phyloP scores from a whole-genome alignment of 2,113 vertebrate genomes.

The Pelmatolapia mariae region DNA sequence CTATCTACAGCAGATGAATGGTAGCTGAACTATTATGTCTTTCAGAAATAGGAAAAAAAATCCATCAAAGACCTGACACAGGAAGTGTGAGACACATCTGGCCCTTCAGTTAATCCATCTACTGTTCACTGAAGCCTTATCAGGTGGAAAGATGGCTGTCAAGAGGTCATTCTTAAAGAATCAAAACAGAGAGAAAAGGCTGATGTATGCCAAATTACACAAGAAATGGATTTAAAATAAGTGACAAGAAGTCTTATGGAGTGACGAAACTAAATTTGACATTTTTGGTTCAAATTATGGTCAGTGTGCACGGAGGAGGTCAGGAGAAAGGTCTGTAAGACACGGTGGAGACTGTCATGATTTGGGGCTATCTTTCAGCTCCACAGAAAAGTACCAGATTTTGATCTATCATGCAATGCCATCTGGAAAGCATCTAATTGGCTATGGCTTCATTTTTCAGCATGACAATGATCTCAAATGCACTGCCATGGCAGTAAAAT shows the following conservation, averaged over 20 bases:
- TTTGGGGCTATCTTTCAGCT: fast-evolving
- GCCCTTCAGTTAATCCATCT: not conserved
- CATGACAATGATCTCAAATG: not conserved
- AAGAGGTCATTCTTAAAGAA: not conserved
- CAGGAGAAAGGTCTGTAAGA: not conserved
- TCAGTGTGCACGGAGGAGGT: not conserved
- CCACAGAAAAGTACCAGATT: not conserved
- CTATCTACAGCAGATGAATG: not conserved
- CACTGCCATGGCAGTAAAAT: not conserved
- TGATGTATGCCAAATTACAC: not conserved
- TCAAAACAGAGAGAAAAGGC: not conserved
- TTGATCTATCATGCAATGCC: not conserved
- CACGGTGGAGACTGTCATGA: not conserved
- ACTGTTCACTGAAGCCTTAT: not conserved
- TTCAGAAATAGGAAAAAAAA: not conserved
- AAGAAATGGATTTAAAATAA: not conserved
- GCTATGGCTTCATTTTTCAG: not conserved
- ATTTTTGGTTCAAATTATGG: not conserved
- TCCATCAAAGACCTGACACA: not conserved
- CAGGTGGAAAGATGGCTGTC: not conserved
- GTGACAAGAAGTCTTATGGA: not conserved
- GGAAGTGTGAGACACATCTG: not conserved
- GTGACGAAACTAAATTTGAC: not conserved
- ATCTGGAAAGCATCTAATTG: not conserved
- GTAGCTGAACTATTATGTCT: not conserved